These are phyloP conservation scores for Drosophila suboccidentalis DNA, from an alignment of 2,888 invertebrate genomes.

Conservation along the genomic window DNA sequence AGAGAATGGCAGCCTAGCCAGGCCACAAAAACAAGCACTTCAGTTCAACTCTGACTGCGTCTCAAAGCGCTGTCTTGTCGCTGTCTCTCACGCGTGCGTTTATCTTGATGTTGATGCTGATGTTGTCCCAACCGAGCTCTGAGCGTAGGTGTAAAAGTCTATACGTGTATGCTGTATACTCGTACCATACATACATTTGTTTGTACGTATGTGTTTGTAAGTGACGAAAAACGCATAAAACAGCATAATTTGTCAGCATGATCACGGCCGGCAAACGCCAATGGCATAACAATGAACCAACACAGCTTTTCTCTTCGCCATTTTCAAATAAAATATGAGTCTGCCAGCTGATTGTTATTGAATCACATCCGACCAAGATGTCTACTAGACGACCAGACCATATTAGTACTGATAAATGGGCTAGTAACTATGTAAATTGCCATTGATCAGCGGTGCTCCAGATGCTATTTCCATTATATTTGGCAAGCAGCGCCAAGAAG, in stretches of 20 bases:
- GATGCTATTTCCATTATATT: too few relatives aligned
- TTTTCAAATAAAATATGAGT: neutral
- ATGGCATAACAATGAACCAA: conserved; percentile 75
- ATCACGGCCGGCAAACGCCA: conserved; percentile 54
- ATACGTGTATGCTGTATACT: conserved; percentile 1
- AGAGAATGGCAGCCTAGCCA: conserved; percentile 18
- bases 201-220: conserved; percentile 1
- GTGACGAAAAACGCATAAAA: conserved; percentile 76
- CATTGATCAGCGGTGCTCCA: neutral
- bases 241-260: conserved; percentile 78
- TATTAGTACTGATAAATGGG: neutral
- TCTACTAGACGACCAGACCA: neutral
- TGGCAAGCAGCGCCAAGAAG: too few relatives aligned
- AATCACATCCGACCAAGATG: neutral
- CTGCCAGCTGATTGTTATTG: conserved; percentile 1
- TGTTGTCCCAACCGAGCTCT: conserved; percentile 21
- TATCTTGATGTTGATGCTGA: conserved; percentile 47
- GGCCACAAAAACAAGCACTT: conserved; percentile 69
- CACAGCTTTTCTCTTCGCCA: conserved; percentile 14
- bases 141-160: conserved; percentile 15
- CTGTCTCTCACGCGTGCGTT: conserved; percentile 63
- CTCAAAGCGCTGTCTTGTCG: conserved; percentile 37
- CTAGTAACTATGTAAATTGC: neutral
- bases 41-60: conserved; percentile 44
- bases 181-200: too few relatives aligned